These are phyloP conservation scores for Corythaeola cristata DNA, from an alignment of 2,113 vertebrate species.

Conservation along the genomic window DNA sequence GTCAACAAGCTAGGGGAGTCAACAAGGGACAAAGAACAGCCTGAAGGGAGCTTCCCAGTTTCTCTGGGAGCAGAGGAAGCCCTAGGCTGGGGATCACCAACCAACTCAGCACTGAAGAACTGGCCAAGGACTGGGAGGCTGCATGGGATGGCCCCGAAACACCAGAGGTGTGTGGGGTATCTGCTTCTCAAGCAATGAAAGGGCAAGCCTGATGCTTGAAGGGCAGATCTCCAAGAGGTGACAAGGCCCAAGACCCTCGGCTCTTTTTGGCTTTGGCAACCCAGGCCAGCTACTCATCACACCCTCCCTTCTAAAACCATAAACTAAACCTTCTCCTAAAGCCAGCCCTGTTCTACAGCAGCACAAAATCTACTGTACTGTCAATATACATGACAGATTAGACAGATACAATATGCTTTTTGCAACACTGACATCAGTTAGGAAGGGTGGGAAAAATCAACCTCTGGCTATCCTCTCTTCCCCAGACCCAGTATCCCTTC, in stretches of 20 bases:
- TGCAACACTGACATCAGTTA: neutral
- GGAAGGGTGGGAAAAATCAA: neutral
- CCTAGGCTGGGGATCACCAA: neutral
- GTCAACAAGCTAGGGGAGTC: neutral
- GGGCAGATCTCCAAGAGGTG: neutral
- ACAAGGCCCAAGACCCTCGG: neutral
- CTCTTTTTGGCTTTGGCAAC: neutral
- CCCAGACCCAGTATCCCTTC: neutral
- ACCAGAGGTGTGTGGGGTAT: neutral
- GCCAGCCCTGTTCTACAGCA: neutral
- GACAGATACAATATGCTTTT: neutral
- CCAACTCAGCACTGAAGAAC: neutral
- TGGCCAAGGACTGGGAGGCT: neutral
- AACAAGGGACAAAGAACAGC: neutral
- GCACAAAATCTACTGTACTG: neutral
- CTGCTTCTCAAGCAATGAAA: neutral
- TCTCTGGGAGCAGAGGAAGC: neutral
- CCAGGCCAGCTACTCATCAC: neutral
- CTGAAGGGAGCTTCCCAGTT: neutral
- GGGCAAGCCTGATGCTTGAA: neutral
- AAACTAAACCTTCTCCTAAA: neutral
- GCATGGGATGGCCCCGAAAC: neutral
- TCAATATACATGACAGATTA: fast-evolving
- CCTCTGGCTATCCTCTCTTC: neutral
- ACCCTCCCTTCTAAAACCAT: neutral